A percentile compares a stretch with the other conserved stretches of the same genome.
These are phyloP conservation scores for Drosophila paranaensis DNA, from an alignment of 2,888 invertebrate species.

Conservation along the genomic window DNA sequence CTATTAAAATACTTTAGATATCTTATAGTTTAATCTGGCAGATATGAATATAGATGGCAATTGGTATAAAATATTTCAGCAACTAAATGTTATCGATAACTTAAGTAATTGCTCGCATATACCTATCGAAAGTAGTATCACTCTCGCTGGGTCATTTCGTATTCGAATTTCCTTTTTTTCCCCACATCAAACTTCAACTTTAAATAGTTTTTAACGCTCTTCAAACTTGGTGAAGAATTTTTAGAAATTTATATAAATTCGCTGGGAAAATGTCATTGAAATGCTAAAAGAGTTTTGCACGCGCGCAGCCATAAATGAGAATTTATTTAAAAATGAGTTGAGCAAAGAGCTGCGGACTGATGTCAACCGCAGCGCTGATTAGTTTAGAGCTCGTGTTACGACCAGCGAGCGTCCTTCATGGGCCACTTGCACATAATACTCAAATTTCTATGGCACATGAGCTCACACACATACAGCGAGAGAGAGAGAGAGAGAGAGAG, in stretches of 20 bases:
- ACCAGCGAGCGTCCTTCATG: constrained; percentile 46
- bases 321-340: constrained; percentile 4
- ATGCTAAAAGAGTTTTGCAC: not conserved
- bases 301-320: not conserved
- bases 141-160: too few species aligned
- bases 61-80: too few species aligned
- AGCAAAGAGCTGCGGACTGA: not conserved
- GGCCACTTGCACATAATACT: constrained; percentile 61
- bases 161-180: too few species aligned
- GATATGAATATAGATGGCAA: too few species aligned
- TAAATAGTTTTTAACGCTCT: not conserved
- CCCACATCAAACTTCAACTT: not conserved
- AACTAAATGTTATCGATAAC: too few species aligned
- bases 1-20: too few species aligned
- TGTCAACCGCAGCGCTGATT: constrained; percentile 35
- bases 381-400: constrained; percentile 34
- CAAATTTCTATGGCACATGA: constrained; percentile 51
- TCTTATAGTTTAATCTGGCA: too few species aligned
- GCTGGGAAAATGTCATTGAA: not conserved
- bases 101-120: too few species aligned
- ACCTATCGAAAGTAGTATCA: too few species aligned
- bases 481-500: constrained; percentile 2
- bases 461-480: constrained; percentile 4
- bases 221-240: not conserved
- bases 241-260: not conserved